Evolutionary conservation across 2,797 vertebrate genomes (phyloP), one percentile per base, ranked within the genome.

Genomic region (Notolepis coatsorum): DNA sequence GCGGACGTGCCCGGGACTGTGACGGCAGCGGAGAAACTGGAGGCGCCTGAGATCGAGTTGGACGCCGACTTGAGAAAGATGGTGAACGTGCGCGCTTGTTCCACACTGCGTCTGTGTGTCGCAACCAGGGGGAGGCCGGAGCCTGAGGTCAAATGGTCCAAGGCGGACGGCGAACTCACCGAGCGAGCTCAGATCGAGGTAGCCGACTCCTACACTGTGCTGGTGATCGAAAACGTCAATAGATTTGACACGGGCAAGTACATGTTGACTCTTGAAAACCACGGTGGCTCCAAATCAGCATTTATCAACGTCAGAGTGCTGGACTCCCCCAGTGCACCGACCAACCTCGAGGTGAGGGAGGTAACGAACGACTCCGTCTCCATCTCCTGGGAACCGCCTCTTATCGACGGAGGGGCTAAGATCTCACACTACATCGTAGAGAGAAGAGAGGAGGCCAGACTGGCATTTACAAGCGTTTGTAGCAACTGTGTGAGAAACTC

Each of bases 101-200:
- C 94, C 69, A 96, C 95, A 10, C 86, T 99, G 64, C 93, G 93
- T 65, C 88, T 99, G 21, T 94, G 93, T 87, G 96, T 99, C 65
- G 93, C 92, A 25, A 95, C 99, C 82, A 97, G 89, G 92, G 98
- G 98, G 74, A 94, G 93, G 58, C 98, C 98, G 59, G 94, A 97
- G 84, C 98, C 97, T 78, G 96, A 97, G 82, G 94, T 98, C 49
- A 98, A 94, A 81, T 99, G 98, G 97, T 94, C 94, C 79, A 99
- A 97, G 80, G 95, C 95, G 65, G 95, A 95, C 65, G 94, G 94
- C 41, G 61, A 68, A 46, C 86, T 99, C 60, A 95, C 90, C 76
- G 95, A 96, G 24, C 90, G 90, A 67, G 94, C 96, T 69, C 96
- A 96, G 75, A 95, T 97, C 83, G 96, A 99, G 71, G 91, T 96